phyloP scores from a whole-genome alignment of 2,113 vertebrate genomes.

The Seriola dumerili region DNA sequence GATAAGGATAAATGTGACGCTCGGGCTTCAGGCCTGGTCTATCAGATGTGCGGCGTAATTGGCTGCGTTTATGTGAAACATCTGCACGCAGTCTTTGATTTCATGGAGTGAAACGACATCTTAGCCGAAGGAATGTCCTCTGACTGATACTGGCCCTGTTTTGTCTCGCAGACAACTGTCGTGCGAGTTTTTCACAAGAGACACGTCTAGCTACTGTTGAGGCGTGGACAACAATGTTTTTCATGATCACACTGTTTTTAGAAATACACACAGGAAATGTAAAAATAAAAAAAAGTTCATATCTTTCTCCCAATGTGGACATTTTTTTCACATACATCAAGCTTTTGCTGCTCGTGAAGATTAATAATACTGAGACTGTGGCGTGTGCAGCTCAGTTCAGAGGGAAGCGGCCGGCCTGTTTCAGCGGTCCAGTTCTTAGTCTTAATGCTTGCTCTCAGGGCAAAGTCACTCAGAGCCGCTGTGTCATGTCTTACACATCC shows the following conservation, averaged over 20 bases:
- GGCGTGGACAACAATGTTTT: background rate
- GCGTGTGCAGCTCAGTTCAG: background rate
- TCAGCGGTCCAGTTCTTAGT: slow-evolving; percentile 27
- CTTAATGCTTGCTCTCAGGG: background rate
- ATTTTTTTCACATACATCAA: background rate
- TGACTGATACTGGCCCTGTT: slow-evolving; percentile 50
- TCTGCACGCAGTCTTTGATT: slow-evolving; percentile 32
- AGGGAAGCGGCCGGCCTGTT: background rate
- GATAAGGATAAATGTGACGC: slow-evolving; percentile 51
- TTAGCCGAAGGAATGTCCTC: background rate
- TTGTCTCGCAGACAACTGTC: slow-evolving; percentile 27
- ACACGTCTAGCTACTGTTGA: background rate
- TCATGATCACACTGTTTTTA: background rate
- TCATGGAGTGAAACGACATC: slow-evolving; percentile 4
- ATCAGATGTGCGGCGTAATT: slow-evolving; percentile 34
- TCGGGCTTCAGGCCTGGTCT: slow-evolving; percentile 6
- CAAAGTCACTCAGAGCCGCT: background rate
- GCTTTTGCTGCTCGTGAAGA: slow-evolving; percentile 16
- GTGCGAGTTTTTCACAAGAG: slow-evolving; percentile 17
- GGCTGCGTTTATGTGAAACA: slow-evolving; percentile 41
- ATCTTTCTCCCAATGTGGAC: slow-evolving; percentile 42
- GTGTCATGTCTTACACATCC: slow-evolving; percentile 77
- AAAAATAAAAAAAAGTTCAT: background rate
- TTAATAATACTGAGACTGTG: slow-evolving; percentile 9
- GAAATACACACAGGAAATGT: background rate